Conservation (phyloP, 2,113 vertebrate genomes). For the Fregetta grallaria region DNA sequence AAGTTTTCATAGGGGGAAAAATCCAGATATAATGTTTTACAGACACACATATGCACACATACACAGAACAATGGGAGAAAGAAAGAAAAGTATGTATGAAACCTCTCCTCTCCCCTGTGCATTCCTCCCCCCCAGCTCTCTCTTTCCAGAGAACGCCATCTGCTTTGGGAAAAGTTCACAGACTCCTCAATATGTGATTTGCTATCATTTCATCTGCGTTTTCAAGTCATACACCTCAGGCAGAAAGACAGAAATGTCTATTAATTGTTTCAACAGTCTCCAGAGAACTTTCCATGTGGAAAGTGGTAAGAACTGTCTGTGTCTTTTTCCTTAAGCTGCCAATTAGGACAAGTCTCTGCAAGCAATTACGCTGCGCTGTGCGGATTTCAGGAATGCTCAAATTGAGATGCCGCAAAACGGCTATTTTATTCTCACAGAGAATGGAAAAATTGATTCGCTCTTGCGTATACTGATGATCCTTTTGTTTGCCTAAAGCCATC, state of each 20-base stretch:
- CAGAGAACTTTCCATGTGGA: slow-evolving; percentile 11
- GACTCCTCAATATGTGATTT: background rate
- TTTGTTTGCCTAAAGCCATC: slow-evolving; percentile 1
- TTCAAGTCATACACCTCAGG: slow-evolving; percentile 27
- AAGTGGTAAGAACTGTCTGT: background rate
- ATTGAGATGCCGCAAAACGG: slow-evolving; percentile 13
- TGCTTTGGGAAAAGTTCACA: background rate
- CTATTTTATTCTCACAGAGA: slow-evolving; percentile 1
- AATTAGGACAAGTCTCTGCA: slow-evolving; percentile 30
- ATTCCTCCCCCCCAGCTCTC: background rate
- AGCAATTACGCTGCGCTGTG: background rate
- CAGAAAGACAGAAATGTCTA: slow-evolving; percentile 26
- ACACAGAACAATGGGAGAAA: background rate
- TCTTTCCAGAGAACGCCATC: background rate
- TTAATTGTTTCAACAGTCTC: slow-evolving; percentile 45
- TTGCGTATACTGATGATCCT: background rate
- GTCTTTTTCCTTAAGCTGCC: slow-evolving; percentile 30
- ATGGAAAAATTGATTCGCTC: slow-evolving; percentile 14
- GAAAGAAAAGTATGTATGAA: background rate
- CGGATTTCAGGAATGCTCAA: background rate
- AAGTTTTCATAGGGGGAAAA: background rate
- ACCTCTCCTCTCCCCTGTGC: background rate
- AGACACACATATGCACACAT: background rate
- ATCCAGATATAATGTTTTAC: background rate
- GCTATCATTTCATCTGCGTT: slow-evolving; percentile 13